Percentiles rank a stretch among this genome's conserved stretches.
Conservation (phyloP, 2,797 vertebrate genomes). For the Macropus fuliginosus region DNA sequence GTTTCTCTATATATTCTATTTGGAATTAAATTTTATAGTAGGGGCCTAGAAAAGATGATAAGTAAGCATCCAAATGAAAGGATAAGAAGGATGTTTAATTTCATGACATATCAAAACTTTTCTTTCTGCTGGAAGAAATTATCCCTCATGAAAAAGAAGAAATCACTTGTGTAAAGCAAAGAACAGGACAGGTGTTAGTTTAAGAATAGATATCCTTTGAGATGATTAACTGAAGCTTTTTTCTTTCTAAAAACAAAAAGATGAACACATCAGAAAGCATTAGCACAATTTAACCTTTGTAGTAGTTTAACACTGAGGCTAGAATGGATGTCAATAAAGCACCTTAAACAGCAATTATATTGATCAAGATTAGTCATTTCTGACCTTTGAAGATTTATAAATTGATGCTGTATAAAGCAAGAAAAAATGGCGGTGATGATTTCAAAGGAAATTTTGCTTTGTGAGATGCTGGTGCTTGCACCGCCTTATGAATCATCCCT, state of each 20-base stretch:
- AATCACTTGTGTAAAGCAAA: constrained; percentile 45
- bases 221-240: constrained; percentile 26
- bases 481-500: constrained; percentile 53
- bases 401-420: constrained; percentile 28
- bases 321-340: constrained; percentile 30
- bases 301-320: constrained; percentile 41
- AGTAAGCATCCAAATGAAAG: not conserved
- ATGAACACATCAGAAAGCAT: constrained; percentile 25
- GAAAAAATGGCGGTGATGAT: constrained; percentile 62
- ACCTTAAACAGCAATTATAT: constrained; percentile 39
- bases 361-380: constrained; percentile 50
- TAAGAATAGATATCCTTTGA: constrained; percentile 51
- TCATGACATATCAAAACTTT: constrained; percentile 12
- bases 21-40: not conserved
- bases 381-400: constrained; percentile 66
- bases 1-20: not conserved
- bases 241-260: constrained; percentile 33
- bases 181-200: constrained; percentile 47
- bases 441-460: constrained; percentile 62
- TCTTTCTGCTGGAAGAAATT: not conserved
- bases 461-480: constrained; percentile 27
- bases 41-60: constrained; percentile 24
- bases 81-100: constrained; percentile 10
- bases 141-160: constrained; percentile 37
- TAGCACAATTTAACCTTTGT: constrained; percentile 43